These are phyloP conservation scores for Oscheius sp. DNA, from an alignment of 1,140 invertebrate genomes.

Conservation along the genomic window DNA sequence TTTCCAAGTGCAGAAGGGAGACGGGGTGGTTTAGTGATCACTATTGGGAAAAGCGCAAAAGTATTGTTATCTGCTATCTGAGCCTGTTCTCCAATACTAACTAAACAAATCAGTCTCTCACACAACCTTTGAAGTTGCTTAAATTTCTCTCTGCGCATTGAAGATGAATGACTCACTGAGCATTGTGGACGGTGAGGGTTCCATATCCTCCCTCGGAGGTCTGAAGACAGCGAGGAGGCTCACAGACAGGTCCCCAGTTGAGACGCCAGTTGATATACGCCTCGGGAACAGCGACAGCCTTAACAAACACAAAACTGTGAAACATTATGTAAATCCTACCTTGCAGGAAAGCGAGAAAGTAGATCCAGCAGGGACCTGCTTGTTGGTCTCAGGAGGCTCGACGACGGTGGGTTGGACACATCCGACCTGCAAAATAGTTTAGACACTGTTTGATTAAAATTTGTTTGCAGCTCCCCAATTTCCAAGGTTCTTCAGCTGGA, in stretches of 20 bases:
- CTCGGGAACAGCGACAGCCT: constrained; percentile 80
- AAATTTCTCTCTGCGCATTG: no score
- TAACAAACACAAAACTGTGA: not conserved
- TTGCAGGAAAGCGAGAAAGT: constrained; percentile 75
- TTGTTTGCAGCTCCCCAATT: not conserved
- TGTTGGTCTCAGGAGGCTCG: constrained; percentile 53
- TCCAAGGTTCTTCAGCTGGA: no score
- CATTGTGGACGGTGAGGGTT: constrained; percentile 71
- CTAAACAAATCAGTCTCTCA: no score
- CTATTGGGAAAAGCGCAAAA: no score
- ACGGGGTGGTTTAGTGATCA: no score
- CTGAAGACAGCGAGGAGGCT: constrained; percentile 68
- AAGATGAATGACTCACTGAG: no score
- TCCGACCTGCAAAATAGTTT: constrained; percentile 51
- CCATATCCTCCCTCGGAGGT: constrained; percentile 77
- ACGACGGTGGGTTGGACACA: constrained; percentile 61
- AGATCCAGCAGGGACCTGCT: constrained; percentile 67
- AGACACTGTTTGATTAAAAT: not conserved
- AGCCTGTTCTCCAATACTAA: no score
- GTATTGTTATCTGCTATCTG: no score
- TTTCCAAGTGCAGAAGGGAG: no score
- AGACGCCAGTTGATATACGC: constrained; percentile 90
- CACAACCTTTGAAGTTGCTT: no score
- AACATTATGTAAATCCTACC: not conserved
- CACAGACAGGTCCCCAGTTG: constrained; percentile 88